Evolutionary conservation across 2,888 invertebrate genomes (phyloP).

Genomic region (Ommatoiulus sabulosus): DNA sequence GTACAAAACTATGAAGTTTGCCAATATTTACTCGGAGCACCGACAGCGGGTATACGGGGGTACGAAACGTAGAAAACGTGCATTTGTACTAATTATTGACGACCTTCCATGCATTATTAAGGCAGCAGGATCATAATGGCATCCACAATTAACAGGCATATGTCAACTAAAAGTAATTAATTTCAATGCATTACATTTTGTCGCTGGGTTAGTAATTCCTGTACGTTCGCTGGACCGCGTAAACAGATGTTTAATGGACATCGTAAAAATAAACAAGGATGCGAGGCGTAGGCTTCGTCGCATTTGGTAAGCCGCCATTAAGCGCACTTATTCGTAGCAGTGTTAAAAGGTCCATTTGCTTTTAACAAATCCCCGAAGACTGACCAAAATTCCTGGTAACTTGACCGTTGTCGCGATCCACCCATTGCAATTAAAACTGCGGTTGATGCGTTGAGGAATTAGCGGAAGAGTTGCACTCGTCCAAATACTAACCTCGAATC

Average conservation of each 20-base stretch:
- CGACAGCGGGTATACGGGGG: background rate
- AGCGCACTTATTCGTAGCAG: slow-evolving; percentile 16
- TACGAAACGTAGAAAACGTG: background rate
- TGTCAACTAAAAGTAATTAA: slow-evolving; percentile 9
- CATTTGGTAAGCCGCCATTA: slow-evolving; percentile 30
- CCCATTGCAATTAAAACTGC: slow-evolving; percentile 16
- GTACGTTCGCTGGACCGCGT: background rate
- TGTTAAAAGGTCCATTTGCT: slow-evolving; percentile 40
- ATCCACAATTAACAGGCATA: background rate
- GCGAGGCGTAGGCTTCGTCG: background rate
- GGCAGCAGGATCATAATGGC: background rate
- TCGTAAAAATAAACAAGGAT: slow-evolving; percentile 39
- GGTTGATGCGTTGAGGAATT: background rate
- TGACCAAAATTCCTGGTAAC: slow-evolving; percentile 25
- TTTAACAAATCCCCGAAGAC: slow-evolving; percentile 36
- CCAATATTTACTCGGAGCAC: background rate
- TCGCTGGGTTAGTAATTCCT: background rate
- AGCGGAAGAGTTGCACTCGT: background rate
- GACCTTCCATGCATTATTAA: background rate
- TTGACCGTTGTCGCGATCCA: background rate
- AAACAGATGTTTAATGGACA: slow-evolving; percentile 20
- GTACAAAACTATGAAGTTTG: background rate
- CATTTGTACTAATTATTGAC: background rate
- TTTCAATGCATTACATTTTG: background rate
- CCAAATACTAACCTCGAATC: background rate